Base-by-base conservation (phyloP, 2,888 invertebrate genomes). In the Griposia aprilina region DNA sequence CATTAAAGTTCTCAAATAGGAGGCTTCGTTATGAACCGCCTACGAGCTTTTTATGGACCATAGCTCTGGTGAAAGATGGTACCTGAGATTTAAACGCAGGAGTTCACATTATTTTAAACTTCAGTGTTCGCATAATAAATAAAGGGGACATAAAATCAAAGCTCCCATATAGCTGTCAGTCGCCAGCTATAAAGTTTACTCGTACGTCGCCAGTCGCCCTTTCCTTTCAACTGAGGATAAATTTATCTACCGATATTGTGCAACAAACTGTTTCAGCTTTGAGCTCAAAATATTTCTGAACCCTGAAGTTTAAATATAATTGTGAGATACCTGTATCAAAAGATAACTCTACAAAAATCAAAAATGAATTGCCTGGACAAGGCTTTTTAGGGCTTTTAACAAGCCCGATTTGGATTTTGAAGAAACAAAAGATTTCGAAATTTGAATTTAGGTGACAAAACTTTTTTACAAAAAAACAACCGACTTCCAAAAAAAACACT, bases 201-300 rank as follows among this genome's bases (percentile, higher is more conserved):
- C 55, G 68, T 69, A 62, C 67, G 13, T 79, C 74, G 66, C 45
- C 83, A 70, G 63, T 41, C 17, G 63, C 73, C 75, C 60, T 84
- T 83, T 75, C 73, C 86, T 84, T 76, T 83, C 80, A 76, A 83
- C 87, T 74, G 60, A 36, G 23, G 66, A 79, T 76, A 83, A 79
- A 86, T 72, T 86, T 76, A 86, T 77, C 84, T 48, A 50, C 76
- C 73, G 17, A 83, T 74, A 86, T 84, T 86, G 84, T 86, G 84
- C 74, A 84, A 86, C 57, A 59, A 36, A 57, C 41, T 60, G 63
- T 62, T 26, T 65, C 41, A 65, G 59, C 23, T 71, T 81, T 76
- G 63, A 70, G 62, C 62, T 75, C 13, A 45, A 75, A 66, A 41
- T 73, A 69, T 83, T 72, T 63, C 23, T 20, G 55, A 78, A 65